These are phyloP conservation scores for Ranitomeya variabilis DNA, from an alignment of 2,113 vertebrate species.

Conservation along the genomic window DNA sequence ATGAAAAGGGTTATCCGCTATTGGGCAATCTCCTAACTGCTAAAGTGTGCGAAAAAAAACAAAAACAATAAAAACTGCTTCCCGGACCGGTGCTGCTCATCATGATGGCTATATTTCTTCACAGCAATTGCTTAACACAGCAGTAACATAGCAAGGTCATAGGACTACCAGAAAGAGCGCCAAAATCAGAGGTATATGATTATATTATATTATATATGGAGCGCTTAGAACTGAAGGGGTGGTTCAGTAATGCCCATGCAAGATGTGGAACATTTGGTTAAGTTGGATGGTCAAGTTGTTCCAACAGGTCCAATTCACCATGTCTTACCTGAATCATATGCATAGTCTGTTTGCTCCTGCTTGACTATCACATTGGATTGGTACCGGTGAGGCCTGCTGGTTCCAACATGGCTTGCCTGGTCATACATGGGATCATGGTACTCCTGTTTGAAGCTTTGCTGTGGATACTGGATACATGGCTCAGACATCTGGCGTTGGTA, in stretches of 20 bases:
- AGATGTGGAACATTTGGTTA: not conserved
- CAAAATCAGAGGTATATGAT: too few relatives aligned
- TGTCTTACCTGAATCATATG: conserved; percentile 84
- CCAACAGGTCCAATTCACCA: not conserved
- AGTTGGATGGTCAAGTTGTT: not conserved
- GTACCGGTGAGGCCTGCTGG: conserved; percentile 71
- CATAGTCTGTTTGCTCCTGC: conserved; percentile 89
- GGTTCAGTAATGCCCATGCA: not conserved
- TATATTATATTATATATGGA: too few relatives aligned
- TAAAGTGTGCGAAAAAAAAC: too few relatives aligned
- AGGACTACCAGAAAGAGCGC: too few relatives aligned
- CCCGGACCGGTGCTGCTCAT: too few relatives aligned
- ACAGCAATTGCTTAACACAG: too few relatives aligned
- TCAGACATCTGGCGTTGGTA: conserved; percentile 84
- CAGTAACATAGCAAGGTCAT: too few relatives aligned
- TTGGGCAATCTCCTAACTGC: too few relatives aligned
- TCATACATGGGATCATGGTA: conserved; percentile 84
- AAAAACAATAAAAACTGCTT: too few relatives aligned
- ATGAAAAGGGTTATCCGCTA: not conserved
- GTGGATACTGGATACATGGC: conserved; percentile 83
- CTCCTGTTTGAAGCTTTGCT: conserved; percentile 92
- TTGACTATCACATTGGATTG: conserved; percentile 88
- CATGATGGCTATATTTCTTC: too few relatives aligned
- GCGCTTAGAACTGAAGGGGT: too few relatives aligned
- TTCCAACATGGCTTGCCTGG: conserved; percentile 69